Base-by-base conservation (phyloP, 2,888 invertebrate genomes). In the Auanema sp. region DNA sequence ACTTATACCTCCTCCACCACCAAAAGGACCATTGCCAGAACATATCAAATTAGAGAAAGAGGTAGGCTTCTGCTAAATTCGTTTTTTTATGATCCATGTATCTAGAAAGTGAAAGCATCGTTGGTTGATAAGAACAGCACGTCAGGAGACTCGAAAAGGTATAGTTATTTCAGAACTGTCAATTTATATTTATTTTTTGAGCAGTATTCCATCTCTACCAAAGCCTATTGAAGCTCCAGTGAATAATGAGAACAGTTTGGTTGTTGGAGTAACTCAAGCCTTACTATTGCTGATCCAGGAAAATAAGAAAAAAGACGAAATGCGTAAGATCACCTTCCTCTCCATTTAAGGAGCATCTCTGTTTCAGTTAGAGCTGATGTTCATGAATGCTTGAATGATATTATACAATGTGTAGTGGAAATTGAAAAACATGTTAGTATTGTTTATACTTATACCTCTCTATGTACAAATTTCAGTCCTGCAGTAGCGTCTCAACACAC, bases 361-460 rank as follows among this genome's bases (percentile, higher is more conserved):
- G 11, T 50, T 50, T 50, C 50, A 50, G 50, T 33, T 8, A 33
- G 33, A 47, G 47, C 21, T 5, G 47, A 47, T 16, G 47, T 47
- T 5, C 18, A 47, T 5, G 21, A 21, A 5, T 47, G 21, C 47
- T 8, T 18, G 8, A 16, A 16, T 14, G 51, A 14, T 11, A 24
- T 24, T 14, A 10, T 24, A 12, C 8, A 54, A 11, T 40, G 12
- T 25, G 14, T 25, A 2, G 24, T 33, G 1, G 33, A 54, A 25
- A n/a, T 25, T 1, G 14, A 14, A 23, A 11, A 54, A 12, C 14
- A 54, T 11, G 24, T 33, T 54, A 43, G 11, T 43, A 43, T n/a
- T 43, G 3, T 47, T 10, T 5, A 47, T 21, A 47, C 47, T 47
- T 47, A n/a, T n/a, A n/a, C 21, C 47, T 47, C 21, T 47, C 47